A percentile compares a stretch with the other conserved stretches of the same genome.
Evolutionary conservation across 2,888 invertebrate genomes (phyloP).

Genomic region (Celastrina argiolus): DNA sequence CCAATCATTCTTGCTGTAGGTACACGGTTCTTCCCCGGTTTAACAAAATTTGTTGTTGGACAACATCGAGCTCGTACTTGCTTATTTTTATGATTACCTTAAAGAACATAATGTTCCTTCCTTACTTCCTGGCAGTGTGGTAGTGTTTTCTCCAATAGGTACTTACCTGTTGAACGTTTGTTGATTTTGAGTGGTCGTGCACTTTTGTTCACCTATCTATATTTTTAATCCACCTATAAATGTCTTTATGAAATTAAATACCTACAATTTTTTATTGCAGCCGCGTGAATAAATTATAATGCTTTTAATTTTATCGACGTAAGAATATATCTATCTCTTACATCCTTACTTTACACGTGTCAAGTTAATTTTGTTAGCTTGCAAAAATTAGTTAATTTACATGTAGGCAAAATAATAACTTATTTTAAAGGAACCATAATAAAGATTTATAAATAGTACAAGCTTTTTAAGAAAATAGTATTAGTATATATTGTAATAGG

Average conservation of each 20-base stretch:
- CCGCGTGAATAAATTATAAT: slow-evolving; percentile 72
- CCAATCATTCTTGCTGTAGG: background rate
- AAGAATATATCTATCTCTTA: background rate
- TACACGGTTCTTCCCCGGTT: background rate
- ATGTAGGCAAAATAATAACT: background rate
- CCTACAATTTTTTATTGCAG: slow-evolving; percentile 50
- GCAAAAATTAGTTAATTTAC: background rate
- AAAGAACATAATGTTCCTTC: too few species aligned
- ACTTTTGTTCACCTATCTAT: too few species aligned
- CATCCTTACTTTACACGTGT: slow-evolving; percentile 7
- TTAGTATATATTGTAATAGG: background rate
- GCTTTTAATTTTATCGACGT: slow-evolving; percentile 39
- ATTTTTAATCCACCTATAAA: too few species aligned
- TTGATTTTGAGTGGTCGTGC: too few species aligned
- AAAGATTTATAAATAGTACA: background rate
- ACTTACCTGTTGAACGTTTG: background rate
- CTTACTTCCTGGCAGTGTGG: background rate
- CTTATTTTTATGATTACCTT: background rate
- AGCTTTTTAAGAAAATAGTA: background rate
- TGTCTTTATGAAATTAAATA: background rate
- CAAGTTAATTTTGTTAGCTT: background rate
- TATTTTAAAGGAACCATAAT: background rate
- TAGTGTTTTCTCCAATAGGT: background rate
- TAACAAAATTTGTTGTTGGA: background rate
- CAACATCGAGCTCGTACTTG: background rate